phyloP scores from a whole-genome alignment of 2,113 vertebrate genomes.

The Corydoras maculifer region DNA sequence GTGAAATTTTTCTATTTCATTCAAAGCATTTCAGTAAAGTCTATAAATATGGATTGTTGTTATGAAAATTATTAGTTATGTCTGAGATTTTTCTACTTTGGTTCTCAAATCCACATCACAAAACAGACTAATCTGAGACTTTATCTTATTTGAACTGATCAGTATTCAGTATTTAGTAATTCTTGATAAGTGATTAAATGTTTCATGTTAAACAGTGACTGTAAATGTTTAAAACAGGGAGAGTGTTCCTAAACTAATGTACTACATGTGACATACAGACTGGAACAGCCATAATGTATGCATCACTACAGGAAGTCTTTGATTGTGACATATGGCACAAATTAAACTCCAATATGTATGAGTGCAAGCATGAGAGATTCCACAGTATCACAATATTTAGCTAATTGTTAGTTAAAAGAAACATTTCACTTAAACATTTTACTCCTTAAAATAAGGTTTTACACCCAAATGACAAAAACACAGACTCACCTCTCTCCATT shows the following conservation, averaged over 20 bases:
- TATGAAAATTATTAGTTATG: background rate
- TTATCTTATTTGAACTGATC: too few relatives aligned
- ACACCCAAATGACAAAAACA: conserved; percentile 5
- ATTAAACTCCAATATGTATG: conserved; percentile 18
- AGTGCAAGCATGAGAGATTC: background rate
- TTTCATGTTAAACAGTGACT: background rate
- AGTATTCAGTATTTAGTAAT: too few relatives aligned
- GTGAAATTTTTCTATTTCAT: conserved; percentile 9
- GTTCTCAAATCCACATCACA: background rate
- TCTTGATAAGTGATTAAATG: background rate
- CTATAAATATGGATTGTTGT: conserved; percentile 7
- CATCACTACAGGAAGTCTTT: conserved; percentile 42
- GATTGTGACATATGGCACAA: conserved; percentile 40
- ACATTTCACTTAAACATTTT: background rate
- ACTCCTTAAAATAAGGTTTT: background rate
- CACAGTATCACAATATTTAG: background rate
- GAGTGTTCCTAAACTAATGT: conserved; percentile 18
- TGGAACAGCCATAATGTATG: conserved; percentile 8
- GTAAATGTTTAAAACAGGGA: too few relatives aligned
- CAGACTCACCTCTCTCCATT: conserved; percentile 47
- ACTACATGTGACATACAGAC: conserved; percentile 1
- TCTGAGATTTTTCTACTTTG: background rate
- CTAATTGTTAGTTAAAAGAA: background rate
- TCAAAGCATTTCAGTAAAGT: conserved; percentile 12
- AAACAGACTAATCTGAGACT: background rate